These are phyloP conservation scores for Whitmania pigra DNA, from an alignment of 1,140 invertebrate genomes.

Conservation along the genomic window DNA sequence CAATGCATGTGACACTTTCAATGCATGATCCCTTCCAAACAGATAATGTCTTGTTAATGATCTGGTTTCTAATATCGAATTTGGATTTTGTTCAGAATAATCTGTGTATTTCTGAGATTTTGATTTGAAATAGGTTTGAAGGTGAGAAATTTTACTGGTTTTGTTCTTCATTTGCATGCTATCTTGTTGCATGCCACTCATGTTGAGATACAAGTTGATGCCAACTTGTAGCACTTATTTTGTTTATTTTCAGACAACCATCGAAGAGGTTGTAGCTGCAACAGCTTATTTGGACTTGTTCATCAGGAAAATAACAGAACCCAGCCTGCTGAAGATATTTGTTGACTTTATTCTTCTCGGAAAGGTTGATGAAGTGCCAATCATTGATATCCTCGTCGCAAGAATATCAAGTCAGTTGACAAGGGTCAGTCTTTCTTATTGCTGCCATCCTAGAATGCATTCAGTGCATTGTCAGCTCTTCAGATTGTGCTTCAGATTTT, in stretches of 20 bases:
- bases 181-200: no score
- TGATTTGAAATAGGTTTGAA: not conserved
- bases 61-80: no score
- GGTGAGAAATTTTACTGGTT: no score
- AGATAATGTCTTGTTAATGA: no score
- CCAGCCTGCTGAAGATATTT: constrained; percentile 65
- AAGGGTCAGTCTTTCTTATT: constrained; percentile 47
- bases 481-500: not conserved
- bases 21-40: no score
- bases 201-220: no score
- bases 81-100: no score
- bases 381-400: constrained; percentile 64
- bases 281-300: constrained; percentile 82
- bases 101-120: no score
- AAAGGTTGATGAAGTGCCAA: constrained; percentile 28
- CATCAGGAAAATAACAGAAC: constrained; percentile 69
- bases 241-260: constrained; percentile 44
- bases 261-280: constrained; percentile 73
- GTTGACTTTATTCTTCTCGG: constrained; percentile 53
- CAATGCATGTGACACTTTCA: no score
- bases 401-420: constrained; percentile 55
- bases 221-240: no score
- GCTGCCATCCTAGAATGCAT: not conserved
- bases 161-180: no score
- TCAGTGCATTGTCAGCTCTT: not conserved